Percentiles rank a stretch among this genome's conserved stretches.
These are phyloP conservation scores for Acomys russatus DNA, from an alignment of 2,797 vertebrate genomes.

Conservation along the genomic window DNA sequence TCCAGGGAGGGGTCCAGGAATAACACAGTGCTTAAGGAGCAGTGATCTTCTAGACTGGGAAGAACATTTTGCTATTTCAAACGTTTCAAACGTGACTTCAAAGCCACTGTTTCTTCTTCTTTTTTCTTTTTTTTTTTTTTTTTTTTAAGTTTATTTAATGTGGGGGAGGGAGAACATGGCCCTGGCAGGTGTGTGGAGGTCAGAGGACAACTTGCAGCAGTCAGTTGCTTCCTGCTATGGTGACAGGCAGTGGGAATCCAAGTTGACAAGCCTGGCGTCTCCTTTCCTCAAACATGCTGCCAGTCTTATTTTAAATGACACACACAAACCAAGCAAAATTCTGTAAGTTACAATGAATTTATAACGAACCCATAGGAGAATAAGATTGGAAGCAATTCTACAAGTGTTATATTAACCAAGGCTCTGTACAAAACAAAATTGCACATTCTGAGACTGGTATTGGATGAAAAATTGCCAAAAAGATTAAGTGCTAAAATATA, in stretches of 20 bases:
- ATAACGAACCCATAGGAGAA: constrained; percentile 18
- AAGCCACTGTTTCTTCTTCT: background rate
- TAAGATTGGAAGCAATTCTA: constrained; percentile 44
- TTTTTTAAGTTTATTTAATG: background rate
- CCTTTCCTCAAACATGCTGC: background rate
- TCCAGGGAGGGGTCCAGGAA: background rate
- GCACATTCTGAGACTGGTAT: background rate
- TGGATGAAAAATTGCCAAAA: constrained; percentile 15
- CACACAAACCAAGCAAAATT: background rate
- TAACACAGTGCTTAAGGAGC: constrained; percentile 1
- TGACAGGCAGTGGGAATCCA: background rate
- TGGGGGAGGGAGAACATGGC: background rate
- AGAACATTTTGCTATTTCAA: constrained; percentile 47
- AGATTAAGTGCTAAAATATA: background rate
- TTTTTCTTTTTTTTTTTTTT: no score
- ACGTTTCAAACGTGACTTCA: constrained; percentile 13
- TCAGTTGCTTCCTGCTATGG: background rate
- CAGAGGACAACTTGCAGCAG: background rate
- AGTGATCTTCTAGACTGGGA: constrained; percentile 28
- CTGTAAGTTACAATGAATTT: constrained; percentile 17
- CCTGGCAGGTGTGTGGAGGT: background rate
- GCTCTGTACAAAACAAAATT: background rate
- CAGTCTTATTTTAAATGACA: constrained; percentile 36
- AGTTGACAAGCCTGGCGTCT: background rate
- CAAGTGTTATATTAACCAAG: background rate